Conservation (phyloP, 1,140 invertebrate genomes). For the Drosophila punjabiensis region DNA sequence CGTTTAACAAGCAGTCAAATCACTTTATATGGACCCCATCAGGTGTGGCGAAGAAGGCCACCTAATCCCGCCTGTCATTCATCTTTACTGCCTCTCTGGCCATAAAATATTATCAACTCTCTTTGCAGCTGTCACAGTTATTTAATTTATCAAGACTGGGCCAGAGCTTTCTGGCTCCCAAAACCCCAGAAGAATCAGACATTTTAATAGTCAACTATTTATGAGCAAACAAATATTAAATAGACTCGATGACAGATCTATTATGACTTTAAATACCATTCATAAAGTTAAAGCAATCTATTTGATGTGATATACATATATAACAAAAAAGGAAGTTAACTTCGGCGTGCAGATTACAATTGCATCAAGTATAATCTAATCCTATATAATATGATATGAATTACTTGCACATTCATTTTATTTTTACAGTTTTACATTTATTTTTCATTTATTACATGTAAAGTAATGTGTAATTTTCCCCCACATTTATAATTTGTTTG, state of each 20-base stretch:
- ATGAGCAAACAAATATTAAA: slow-evolving; percentile 3
- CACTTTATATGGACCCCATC: slow-evolving; percentile 21
- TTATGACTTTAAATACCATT: background rate
- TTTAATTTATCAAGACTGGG: slow-evolving; percentile 1
- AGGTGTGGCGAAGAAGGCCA: slow-evolving; percentile 11
- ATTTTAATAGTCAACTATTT: slow-evolving; percentile 3
- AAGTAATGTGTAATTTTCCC: too few relatives aligned
- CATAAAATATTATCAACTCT: slow-evolving; percentile 38
- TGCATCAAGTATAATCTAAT: too few relatives aligned
- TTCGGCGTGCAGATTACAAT: too few relatives aligned
- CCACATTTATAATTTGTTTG: too few relatives aligned
- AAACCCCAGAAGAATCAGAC: background rate
- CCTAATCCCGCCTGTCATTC: slow-evolving; percentile 8
- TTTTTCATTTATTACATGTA: too few relatives aligned
- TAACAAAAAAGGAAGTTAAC: too few relatives aligned
- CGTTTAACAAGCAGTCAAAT: slow-evolving; percentile 49
- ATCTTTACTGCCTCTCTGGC: slow-evolving; percentile 15
- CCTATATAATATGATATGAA: too few relatives aligned
- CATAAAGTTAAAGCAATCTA: background rate
- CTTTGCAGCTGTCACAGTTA: slow-evolving; percentile 15
- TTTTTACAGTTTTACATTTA: too few relatives aligned
- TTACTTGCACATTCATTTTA: too few relatives aligned
- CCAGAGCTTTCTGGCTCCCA: background rate
- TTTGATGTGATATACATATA: too few relatives aligned
- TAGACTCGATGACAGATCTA: background rate